Conservation (phyloP, 2,113 vertebrate species). For the Sebastes fasciatus region DNA sequence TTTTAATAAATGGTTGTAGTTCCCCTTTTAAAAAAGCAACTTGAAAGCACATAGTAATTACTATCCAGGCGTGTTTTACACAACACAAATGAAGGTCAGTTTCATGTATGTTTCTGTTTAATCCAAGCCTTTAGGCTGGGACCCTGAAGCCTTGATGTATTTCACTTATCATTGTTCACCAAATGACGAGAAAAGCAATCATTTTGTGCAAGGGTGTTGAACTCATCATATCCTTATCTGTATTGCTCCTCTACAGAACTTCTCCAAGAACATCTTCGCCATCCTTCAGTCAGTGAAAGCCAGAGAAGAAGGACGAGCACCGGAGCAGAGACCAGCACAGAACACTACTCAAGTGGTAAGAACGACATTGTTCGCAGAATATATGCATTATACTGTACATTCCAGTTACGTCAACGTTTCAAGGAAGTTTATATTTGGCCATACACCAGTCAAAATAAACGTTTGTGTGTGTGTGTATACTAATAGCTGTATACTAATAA, state of each 20-base stretch:
- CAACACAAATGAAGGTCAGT: neutral
- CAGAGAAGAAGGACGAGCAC: slow-evolving; percentile 96
- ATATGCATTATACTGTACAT: too few relatives aligned
- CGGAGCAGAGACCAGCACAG: slow-evolving; percentile 94
- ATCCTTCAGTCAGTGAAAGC: slow-evolving; percentile 99
- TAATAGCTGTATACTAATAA: neutral
- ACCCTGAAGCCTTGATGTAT: neutral
- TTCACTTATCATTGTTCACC: neutral
- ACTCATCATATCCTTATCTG: neutral
- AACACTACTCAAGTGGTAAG: slow-evolving; percentile 93
- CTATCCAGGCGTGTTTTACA: neutral
- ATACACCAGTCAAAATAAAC: neutral
- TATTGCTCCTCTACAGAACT: slow-evolving; percentile 88
- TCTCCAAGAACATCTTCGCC: slow-evolving; percentile 99
- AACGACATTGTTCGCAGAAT: neutral
- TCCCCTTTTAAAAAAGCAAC: too few relatives aligned
- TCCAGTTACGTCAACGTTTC: neutral
- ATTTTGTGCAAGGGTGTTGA: neutral
- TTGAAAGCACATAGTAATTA: neutral
- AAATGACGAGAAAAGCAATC: neutral
- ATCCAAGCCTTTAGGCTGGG: too few relatives aligned
- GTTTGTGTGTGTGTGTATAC: neutral
- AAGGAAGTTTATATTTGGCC: neutral
- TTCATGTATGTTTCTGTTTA: neutral
- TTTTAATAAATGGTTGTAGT: too few relatives aligned